Evolutionary conservation across 2,113 vertebrate genomes (phyloP).

Genomic region (Jacana jacana): DNA sequence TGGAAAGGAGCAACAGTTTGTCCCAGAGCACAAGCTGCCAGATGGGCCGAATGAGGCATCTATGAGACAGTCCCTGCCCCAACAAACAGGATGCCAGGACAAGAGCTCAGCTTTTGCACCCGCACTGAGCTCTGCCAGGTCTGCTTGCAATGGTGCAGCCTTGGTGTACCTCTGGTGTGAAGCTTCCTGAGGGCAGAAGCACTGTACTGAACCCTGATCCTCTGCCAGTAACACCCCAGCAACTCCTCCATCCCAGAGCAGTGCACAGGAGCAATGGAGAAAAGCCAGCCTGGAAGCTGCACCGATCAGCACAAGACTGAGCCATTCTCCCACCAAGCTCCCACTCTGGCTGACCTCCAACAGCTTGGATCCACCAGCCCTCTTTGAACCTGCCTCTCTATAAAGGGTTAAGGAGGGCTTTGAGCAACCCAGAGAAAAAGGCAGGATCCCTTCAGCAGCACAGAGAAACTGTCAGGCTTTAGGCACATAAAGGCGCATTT

Average conservation of each 20-base stretch:
- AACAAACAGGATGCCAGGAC: not conserved
- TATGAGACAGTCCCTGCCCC: not conserved
- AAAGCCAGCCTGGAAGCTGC: not conserved
- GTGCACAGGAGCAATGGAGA: not conserved
- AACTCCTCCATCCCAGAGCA: not conserved
- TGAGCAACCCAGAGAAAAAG: not conserved
- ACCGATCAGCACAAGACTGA: not conserved
- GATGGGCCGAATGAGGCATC: not conserved
- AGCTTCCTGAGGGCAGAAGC: not conserved
- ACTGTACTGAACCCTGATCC: not conserved
- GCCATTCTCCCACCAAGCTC: not conserved
- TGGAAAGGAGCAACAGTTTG: not conserved
- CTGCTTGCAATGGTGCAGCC: not conserved
- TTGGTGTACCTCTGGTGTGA: not conserved
- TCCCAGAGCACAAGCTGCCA: not conserved
- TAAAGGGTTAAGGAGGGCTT: not conserved
- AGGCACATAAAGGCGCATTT: not conserved
- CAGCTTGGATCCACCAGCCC: not conserved
- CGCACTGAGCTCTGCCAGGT: not conserved
- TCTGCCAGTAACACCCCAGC: not conserved
- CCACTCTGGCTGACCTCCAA: not conserved
- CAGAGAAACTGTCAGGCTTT: not conserved
- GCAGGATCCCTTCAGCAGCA: not conserved
- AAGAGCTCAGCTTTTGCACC: not conserved
- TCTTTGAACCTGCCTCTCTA: not conserved